Percentiles rank a stretch among this genome's conserved stretches.
These are phyloP conservation scores for Lepidurus couesii DNA, from an alignment of 1,140 invertebrate species.

Conservation along the genomic window DNA sequence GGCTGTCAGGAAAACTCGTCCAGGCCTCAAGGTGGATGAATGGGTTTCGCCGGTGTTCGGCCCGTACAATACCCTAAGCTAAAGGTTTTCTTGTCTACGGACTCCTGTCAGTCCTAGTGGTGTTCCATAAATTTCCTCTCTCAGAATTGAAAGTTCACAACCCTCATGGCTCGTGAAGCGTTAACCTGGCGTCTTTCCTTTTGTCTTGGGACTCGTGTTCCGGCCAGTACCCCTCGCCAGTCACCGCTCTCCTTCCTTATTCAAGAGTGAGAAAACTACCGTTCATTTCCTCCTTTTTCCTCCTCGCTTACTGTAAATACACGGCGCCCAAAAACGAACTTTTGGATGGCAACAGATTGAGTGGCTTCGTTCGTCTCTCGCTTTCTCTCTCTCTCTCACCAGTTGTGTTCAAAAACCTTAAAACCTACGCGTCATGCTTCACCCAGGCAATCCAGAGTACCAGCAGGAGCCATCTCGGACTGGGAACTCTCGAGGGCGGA, in stretches of 20 bases:
- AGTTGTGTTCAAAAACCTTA: neutral
- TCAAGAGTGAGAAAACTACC: neutral
- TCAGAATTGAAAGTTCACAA: neutral
- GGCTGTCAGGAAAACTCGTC: neutral
- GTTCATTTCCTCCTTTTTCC: too few relatives aligned
- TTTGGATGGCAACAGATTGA: neutral
- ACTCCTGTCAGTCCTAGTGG: neutral
- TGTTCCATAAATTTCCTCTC: neutral
- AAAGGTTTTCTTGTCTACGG: neutral
- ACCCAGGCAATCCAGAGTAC: neutral
- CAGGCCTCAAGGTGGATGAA: neutral
- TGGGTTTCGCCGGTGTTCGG: neutral
- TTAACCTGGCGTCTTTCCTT: conserved; percentile 15
- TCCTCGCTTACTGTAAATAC: too few relatives aligned
- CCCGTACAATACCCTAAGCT: conserved; percentile 1
- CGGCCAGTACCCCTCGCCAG: neutral
- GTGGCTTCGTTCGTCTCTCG: neutral
- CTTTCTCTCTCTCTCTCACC: neutral
- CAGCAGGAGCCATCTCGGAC: neutral
- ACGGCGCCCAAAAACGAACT: neutral
- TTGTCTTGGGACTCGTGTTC: conserved; percentile 18
- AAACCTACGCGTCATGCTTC: neutral
- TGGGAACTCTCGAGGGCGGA: neutral
- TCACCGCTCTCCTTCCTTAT: neutral
- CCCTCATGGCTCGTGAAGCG: conserved; percentile 15